A percentile compares a stretch with the other conserved stretches of the same genome.
phyloP scores from a whole-genome alignment of 2,113 vertebrate genomes.

The Dascyllus trimaculatus region DNA sequence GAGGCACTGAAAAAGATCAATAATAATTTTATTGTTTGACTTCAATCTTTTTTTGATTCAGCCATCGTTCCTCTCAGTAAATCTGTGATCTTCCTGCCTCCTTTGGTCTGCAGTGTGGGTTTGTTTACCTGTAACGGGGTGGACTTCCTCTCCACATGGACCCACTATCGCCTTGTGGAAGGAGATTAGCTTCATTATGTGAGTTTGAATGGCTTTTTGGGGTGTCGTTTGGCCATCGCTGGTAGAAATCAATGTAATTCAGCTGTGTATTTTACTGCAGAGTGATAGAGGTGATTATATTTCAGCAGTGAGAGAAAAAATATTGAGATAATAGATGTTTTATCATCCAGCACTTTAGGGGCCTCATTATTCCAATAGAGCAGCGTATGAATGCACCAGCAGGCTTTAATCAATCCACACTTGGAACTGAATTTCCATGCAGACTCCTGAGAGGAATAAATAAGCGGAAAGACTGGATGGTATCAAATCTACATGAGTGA shows the following conservation, averaged over 20 bases:
- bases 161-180: neutral
- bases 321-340: slow-evolving; percentile 2
- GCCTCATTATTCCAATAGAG: neutral
- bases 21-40: too few species aligned
- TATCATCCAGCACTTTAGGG: neutral
- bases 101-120: neutral
- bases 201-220: neutral
- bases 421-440: neutral
- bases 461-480: neutral
- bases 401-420: neutral
- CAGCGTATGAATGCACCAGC: neutral
- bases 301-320: neutral
- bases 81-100: too few species aligned
- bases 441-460: neutral
- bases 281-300: neutral
- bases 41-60: too few species aligned
- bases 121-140: neutral
- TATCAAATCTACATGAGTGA: neutral
- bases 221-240: neutral
- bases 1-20: too few species aligned
- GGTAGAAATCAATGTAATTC: neutral
- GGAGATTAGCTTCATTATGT: neutral
- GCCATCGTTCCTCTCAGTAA: too few species aligned
- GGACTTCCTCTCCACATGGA: neutral
- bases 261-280: neutral